phyloP scores from a whole-genome alignment of 2,797 vertebrate genomes.

The Sorex maritimensis region DNA sequence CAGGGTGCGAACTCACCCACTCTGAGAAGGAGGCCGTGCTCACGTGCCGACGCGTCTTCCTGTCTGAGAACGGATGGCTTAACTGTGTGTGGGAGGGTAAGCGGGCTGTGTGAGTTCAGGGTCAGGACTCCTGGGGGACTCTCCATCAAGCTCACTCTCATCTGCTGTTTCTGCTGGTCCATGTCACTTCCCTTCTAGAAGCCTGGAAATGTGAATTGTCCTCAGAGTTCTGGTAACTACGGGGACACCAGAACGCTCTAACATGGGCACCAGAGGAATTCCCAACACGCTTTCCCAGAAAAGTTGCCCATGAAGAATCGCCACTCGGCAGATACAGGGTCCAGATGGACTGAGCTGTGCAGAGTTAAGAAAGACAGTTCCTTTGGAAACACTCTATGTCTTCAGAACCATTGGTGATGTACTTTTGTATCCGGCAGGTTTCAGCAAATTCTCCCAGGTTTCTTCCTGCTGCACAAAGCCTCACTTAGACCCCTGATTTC shows the following conservation, averaged over 20 bases:
- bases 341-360: not conserved
- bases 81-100: not conserved
- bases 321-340: rapidly evolving
- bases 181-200: too few relatives aligned
- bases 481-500: not conserved
- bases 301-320: not conserved
- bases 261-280: not conserved
- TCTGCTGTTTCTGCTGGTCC: too few relatives aligned
- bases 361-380: not conserved
- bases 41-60: rapidly evolving
- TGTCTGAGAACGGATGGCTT: not conserved
- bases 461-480: too few relatives aligned
- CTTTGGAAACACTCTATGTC: not conserved
- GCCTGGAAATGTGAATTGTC: too few relatives aligned
- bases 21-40: not conserved
- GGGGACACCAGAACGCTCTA: not conserved
- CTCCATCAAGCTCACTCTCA: too few relatives aligned
- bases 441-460: not conserved
- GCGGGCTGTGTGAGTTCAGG: not conserved
- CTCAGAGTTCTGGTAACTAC: not conserved
- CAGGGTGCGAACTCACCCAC: not conserved
- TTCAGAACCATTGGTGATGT: rapidly evolving
- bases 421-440: not conserved
- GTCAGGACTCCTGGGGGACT: too few relatives aligned
- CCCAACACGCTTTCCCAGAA: too few relatives aligned